These are phyloP conservation scores for Paramuricea clavata DNA, from an alignment of 92 coral and sea anemone genomes.

Conservation along the genomic window DNA sequence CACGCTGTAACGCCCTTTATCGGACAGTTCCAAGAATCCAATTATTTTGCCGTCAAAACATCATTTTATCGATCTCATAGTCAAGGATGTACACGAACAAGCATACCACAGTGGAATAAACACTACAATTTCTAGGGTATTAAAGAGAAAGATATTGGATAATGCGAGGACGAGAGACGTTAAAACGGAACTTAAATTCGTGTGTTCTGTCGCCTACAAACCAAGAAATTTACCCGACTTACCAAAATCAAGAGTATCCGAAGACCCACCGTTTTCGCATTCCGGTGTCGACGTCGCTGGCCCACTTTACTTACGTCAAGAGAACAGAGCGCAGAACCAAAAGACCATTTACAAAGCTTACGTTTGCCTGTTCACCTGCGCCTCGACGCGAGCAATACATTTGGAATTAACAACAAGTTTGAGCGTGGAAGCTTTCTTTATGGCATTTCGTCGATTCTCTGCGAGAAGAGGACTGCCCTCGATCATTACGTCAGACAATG, in stretches of 20 bases:
- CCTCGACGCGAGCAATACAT: conserved; percentile 42
- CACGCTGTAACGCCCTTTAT: conserved; percentile 58
- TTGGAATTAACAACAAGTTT: conserved; percentile 39
- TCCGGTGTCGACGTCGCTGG: conserved; percentile 53
- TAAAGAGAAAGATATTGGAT: conserved; percentile 71
- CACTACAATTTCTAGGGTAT: conserved; percentile 65
- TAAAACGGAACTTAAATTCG: conserved; percentile 49
- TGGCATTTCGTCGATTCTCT: conserved; percentile 41
- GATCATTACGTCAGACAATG: conserved; percentile 38
- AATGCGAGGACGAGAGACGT: conserved; percentile 12
- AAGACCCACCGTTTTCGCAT: conserved; percentile 53
- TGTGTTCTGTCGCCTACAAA: conserved; percentile 51
- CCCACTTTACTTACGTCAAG: not conserved
- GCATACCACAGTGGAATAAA: conserved; percentile 68
- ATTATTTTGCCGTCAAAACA: too few species aligned
- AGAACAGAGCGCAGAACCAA: not conserved
- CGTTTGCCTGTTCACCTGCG: conserved; percentile 54
- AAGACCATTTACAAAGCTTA: conserved; percentile 12
- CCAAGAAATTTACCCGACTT: conserved; percentile 23
- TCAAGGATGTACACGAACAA: conserved; percentile 57
- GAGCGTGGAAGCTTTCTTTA: conserved; percentile 30
- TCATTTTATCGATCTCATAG: not conserved
- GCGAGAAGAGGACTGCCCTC: not conserved
- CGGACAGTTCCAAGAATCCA: conserved; percentile 34
- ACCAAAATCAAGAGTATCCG: too few species aligned